phyloP scores from a whole-genome alignment of 2,113 vertebrate species.

The Chiloscyllium plagiosum region DNA sequence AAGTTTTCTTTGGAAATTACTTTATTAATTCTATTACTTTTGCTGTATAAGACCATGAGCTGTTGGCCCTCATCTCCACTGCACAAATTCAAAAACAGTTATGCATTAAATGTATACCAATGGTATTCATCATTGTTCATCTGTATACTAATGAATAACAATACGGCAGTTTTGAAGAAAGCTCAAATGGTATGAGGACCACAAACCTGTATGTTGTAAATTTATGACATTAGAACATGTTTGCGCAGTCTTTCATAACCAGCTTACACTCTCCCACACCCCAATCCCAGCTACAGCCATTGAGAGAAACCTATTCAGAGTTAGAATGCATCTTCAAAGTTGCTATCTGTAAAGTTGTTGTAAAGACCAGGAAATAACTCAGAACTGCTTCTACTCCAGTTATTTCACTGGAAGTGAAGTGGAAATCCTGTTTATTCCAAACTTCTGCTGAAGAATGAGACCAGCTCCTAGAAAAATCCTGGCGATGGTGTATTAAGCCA shows the following conservation, averaged over 20 bases:
- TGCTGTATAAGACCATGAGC: no score
- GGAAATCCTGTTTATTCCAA: not conserved
- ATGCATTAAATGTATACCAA: not conserved
- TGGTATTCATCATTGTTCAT: not conserved
- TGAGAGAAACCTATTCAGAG: not conserved
- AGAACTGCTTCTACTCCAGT: not conserved
- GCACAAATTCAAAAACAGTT: not conserved
- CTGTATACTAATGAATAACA: not conserved
- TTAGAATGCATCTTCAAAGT: not conserved
- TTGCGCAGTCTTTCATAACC: not conserved
- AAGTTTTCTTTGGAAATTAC: not conserved
- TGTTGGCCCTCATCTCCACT: not conserved
- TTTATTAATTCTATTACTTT: constrained; percentile 15
- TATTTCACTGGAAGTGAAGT: not conserved
- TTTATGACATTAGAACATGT: not conserved
- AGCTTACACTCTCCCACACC: not conserved
- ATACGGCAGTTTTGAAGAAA: not conserved
- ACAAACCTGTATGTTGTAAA: not conserved
- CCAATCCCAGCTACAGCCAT: no score
- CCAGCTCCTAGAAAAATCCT: not conserved
- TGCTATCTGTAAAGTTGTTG: not conserved
- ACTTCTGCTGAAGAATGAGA: not conserved
- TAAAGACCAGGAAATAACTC: not conserved
- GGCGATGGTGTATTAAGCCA: not conserved
- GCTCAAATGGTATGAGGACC: not conserved